Evolutionary conservation across 2,888 invertebrate genomes (phyloP).

Genomic region (Noctua janthina): DNA sequence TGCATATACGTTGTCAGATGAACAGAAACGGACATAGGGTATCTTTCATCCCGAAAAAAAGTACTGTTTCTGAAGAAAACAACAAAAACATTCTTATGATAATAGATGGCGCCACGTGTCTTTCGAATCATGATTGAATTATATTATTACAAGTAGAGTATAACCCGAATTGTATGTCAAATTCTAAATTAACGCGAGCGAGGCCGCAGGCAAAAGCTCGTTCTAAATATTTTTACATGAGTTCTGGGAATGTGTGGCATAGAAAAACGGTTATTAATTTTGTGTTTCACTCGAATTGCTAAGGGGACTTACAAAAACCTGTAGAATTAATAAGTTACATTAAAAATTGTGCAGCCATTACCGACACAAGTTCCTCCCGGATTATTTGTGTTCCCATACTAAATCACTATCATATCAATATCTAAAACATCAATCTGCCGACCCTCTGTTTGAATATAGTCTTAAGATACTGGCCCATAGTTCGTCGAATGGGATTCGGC

Average conservation of each 20-base stretch:
- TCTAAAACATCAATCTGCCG: slow-evolving; percentile 86
- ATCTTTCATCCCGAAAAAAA: too few species aligned
- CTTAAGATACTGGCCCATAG: slow-evolving; percentile 87
- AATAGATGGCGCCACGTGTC: too few species aligned
- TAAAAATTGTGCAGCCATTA: slow-evolving; percentile 7
- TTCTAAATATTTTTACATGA: neutral
- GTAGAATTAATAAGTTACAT: neutral
- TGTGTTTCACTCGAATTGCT: slow-evolving; percentile 6
- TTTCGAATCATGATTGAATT: too few species aligned
- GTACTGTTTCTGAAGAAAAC: too few species aligned
- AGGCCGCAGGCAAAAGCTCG: too few species aligned
- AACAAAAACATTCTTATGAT: too few species aligned
- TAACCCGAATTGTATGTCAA: too few species aligned
- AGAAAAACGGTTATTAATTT: slow-evolving; percentile 19
- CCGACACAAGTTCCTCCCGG: slow-evolving; percentile 16
- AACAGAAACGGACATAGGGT: too few species aligned
- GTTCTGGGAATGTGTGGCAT: slow-evolving; percentile 18
- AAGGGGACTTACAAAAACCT: neutral
- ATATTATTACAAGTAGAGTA: too few species aligned
- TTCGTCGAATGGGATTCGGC: slow-evolving; percentile 83
- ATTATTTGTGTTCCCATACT: slow-evolving; percentile 75
- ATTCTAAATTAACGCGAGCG: too few species aligned
- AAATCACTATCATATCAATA: slow-evolving; percentile 83
- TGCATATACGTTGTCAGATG: too few species aligned
- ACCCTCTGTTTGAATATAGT: slow-evolving; percentile 87